A percentile compares a stretch with the other conserved stretches of the same genome.
Evolutionary conservation across 2,797 vertebrate genomes (phyloP).

Genomic region (Chelon auratus): DNA sequence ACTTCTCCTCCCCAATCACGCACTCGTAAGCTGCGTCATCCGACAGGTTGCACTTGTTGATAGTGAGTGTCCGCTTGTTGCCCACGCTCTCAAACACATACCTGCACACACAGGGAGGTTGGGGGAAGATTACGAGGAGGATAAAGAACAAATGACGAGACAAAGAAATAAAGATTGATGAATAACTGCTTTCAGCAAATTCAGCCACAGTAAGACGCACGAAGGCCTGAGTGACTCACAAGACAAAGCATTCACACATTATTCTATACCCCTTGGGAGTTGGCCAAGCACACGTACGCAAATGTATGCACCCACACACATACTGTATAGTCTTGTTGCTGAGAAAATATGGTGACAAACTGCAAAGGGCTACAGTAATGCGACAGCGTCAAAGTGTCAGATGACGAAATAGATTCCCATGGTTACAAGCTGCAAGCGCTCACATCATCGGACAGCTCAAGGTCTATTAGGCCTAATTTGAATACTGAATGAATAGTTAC

Average conservation of each 20-base stretch:
- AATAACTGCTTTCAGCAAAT: conserved; percentile 45
- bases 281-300: neutral
- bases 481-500: neutral
- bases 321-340: conserved; percentile 1
- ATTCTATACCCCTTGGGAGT: conserved; percentile 24
- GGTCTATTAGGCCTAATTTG: conserved; percentile 15
- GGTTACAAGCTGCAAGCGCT: conserved; percentile 29
- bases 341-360: conserved; percentile 12
- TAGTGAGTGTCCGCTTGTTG: conserved; percentile 89
- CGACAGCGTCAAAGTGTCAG: neutral
- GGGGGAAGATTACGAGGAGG: conserved; percentile 29
- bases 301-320: conserved; percentile 16
- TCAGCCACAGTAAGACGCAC: conserved; percentile 24
- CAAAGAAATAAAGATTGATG: conserved; percentile 23
- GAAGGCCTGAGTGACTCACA: conserved; percentile 58
- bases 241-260: conserved; percentile 30
- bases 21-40: conserved; percentile 94
- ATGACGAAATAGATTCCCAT: conserved; percentile 28
- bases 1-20: conserved; percentile 89
- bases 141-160: conserved; percentile 17
- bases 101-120: conserved; percentile 71
- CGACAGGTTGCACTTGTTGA: conserved; percentile 92
- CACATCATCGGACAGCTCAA: conserved; percentile 16
- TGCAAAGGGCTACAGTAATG: conserved; percentile 5
- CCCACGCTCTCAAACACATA: conserved; percentile 93